Base-by-base conservation (phyloP, 2,797 vertebrate genomes). In the Falco peregrinus region DNA sequence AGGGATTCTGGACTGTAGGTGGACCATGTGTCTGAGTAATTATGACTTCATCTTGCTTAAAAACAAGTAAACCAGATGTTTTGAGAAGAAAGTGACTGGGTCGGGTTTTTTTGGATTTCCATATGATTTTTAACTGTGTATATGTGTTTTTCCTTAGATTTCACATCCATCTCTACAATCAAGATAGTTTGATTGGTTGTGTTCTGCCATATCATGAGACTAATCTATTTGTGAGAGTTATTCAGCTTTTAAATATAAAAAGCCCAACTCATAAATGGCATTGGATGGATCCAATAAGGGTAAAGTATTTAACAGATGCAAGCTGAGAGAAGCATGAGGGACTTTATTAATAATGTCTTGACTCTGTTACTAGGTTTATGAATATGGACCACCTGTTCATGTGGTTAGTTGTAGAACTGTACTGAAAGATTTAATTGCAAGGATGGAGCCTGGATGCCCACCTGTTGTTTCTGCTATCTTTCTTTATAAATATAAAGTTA, bases 151-250 rank as follows among this genome's bases (percentile, higher is more conserved):
- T 69, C 4, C 16, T 47, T 95, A 99, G 99, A 76, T 99, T 99
- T 97, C 99, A 99, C 92, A 98, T 99, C 79, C 99, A 99, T 77
- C 98, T 99, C 85, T 99, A 99, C 77, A 99, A 99, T 95, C 73
- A 97, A 17, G 99, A 99, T 92, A 98, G 98, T 93, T 98, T 99
- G 95, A 96, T 99, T 84, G 98, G 98, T 77, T 99, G 99, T 75
- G 98, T 97, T 45, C 97, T 99, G 61, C 99, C 99, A 0, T 99
- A 99, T 93, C 99, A 99, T 15, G 98, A 99, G 97, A 99, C 99
- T 74, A 99, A 99, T 91, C 81, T 99, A 63, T 99, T 99, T 96
- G 99, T 99, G 68, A 96, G 99, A 88, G 99, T 99, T 85, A 98
- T 99, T 97, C 99, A 99, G 80, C 98, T 99, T 80, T 83, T 99